Percentiles rank a stretch among this genome's conserved stretches.
Conservation (phyloP, 2,797 vertebrate genomes). For the Lepus oiostolus region DNA sequence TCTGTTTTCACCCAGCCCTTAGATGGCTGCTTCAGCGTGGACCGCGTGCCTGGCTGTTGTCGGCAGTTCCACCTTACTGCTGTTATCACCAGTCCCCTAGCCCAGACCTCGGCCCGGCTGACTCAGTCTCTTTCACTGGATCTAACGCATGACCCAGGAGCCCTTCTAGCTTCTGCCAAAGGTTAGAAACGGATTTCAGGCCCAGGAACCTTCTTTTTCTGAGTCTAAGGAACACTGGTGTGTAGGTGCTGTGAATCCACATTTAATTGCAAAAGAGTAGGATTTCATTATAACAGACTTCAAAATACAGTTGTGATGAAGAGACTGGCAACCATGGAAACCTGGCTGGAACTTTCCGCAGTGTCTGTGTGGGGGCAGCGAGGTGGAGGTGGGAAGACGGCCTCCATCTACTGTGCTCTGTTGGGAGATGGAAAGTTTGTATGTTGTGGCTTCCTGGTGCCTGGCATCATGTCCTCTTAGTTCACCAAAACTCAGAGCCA, state of each 20-base stretch:
- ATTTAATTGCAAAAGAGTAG: constrained; percentile 55
- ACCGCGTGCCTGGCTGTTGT: background rate
- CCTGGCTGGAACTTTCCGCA: constrained; percentile 15
- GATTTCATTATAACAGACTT: constrained; percentile 30
- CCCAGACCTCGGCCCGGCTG: background rate
- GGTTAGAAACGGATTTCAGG: background rate
- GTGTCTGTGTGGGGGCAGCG: background rate
- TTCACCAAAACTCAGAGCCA: constrained; percentile 1
- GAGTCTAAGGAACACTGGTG: background rate
- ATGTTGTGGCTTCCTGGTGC: background rate
- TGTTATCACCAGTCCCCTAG: background rate
- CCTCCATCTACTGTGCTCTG: constrained; percentile 56
- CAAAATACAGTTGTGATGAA: constrained; percentile 35
- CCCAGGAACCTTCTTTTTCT: constrained; percentile 40
- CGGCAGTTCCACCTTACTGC: background rate
- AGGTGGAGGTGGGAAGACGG: background rate
- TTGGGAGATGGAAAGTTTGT: constrained; percentile 51
- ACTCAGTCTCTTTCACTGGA: background rate
- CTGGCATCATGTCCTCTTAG: background rate
- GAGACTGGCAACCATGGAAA: constrained; percentile 70
- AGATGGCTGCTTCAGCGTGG: background rate
- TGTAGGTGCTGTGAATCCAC: background rate
- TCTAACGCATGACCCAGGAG: background rate
- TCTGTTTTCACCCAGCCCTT: background rate
- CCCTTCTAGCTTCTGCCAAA: background rate